Evolutionary conservation across 2,888 invertebrate species (phyloP).

Genomic region (Epirrita christyi): DNA sequence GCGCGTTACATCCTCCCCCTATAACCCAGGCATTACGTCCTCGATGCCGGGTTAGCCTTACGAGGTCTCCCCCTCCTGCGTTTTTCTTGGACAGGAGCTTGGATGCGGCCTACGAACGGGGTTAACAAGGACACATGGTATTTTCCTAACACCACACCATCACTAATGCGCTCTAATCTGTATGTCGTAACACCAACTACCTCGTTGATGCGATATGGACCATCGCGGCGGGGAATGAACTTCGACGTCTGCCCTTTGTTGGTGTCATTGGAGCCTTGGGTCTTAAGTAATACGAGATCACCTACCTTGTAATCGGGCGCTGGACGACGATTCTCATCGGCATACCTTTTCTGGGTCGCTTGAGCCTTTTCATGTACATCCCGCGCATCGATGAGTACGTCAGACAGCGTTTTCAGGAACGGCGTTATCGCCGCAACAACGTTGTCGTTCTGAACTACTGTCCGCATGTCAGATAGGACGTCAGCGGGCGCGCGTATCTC

Average conservation of each 20-base stretch:
- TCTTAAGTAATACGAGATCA: conserved; percentile 12
- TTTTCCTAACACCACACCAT: not conserved
- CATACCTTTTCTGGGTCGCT: conserved; percentile 9
- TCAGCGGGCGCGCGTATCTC: conserved; percentile 9
- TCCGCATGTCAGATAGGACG: conserved; percentile 2
- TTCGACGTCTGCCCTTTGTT: conserved; percentile 1
- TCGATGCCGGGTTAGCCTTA: no score
- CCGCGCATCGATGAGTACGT: conserved; percentile 5
- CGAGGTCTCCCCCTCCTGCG: no score
- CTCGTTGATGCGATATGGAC: conserved; percentile 26
- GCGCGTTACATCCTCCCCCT: no score
- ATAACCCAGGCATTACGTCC: no score
- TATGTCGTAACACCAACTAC: not conserved
- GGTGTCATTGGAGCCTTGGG: conserved; percentile 6
- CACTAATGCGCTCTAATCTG: no score
- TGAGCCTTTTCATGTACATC: conserved; percentile 6
- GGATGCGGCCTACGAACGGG: no score
- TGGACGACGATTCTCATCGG: conserved; percentile 15
- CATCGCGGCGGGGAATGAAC: conserved; percentile 2
- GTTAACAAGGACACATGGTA: not conserved
- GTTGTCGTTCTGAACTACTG: not conserved
- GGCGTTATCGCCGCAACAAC: conserved; percentile 4
- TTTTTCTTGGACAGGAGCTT: no score
- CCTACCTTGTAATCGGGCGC: conserved; percentile 3
- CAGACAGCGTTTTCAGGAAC: no score